These are phyloP conservation scores for Catostylus mosaicus DNA, from an alignment of 30 jellyfish, hydroid and myxozoan genomes.

Conservation along the genomic window DNA sequence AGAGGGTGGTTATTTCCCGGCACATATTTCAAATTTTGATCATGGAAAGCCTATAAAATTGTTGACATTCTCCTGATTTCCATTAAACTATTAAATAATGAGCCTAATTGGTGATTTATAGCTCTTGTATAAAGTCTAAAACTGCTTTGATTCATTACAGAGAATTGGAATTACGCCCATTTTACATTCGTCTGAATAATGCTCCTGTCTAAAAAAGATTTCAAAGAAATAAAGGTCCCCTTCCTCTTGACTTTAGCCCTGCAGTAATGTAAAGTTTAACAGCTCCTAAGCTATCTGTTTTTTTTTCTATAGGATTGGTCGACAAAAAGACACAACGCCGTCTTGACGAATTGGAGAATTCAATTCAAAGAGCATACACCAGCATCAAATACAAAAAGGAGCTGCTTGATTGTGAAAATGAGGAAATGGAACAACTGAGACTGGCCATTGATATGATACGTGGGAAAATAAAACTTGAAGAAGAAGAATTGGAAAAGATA, in stretches of 20 bases:
- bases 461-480: constrained; percentile 21
- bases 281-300: neutral
- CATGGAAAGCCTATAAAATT: too few species aligned
- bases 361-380: constrained; percentile 30
- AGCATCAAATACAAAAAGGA: constrained; percentile 43
- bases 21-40: too few species aligned
- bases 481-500: constrained; percentile 4
- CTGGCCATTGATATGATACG: constrained; percentile 22
- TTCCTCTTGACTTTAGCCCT: neutral
- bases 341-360: constrained; percentile 38
- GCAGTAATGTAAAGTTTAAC: neutral
- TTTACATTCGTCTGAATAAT: too few species aligned
- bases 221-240: too few species aligned
- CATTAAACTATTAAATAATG: too few species aligned
- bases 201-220: too few species aligned
- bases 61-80: too few species aligned
- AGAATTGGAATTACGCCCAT: too few species aligned
- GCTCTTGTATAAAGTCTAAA: too few species aligned
- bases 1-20: too few species aligned
- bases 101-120: too few species aligned
- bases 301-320: neutral
- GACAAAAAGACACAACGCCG: constrained; percentile 34
- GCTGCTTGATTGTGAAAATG: constrained; percentile 34
- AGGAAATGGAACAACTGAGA: constrained; percentile 22
- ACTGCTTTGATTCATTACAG: too few species aligned